Base-by-base conservation (phyloP, 2,888 invertebrate genomes). In the Chironomus riparius region DNA sequence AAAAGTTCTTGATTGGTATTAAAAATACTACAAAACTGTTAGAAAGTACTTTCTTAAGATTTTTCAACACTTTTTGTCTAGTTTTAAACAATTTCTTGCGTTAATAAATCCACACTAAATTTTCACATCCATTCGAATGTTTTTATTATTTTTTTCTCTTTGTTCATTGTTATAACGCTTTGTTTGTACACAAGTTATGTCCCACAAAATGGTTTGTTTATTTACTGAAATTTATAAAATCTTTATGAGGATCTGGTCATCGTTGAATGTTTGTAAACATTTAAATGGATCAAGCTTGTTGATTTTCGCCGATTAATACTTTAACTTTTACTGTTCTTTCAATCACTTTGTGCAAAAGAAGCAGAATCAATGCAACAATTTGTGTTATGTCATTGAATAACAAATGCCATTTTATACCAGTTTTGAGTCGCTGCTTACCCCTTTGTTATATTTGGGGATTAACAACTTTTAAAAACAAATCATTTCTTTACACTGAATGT, bases 141-240 rank as follows among this genome's bases (percentile, higher is more conserved):
- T 65, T 38, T 38, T 65, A 65, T 65, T 61, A 77, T n/a, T 83
- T 85, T 80, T 86, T 86, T 50, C 85, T 84, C 72, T 87, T 85
- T 0, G 85, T 85, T 65, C 65, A 24, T 24, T 65, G 65, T 65
- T 65, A 21, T 65, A 65, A 65, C n/a, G 65, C 65, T 65, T 65
- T 65, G 21, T 24, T 24, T 65, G 65, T 65, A 21, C 65, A 22
- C 21, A 65, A 65, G 21, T 65, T 6, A 65, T 65, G 65, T 21
- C 65, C 21, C 10, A 13, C 10, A 22, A 24, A 4, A 24, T 65
- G 6, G 13, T 13, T 10, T 65, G 10, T 65, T 38, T 38, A 38
- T 38, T 38, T 38, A 38, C 38, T 7, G 38, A 38, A 38, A 2
- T 38, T 38, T 24, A 24, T 65, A 24, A 24, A 65, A 13, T 12